These are phyloP conservation scores for Periplaneta americana DNA, from an alignment of 1,140 invertebrate genomes.

Conservation along the genomic window DNA sequence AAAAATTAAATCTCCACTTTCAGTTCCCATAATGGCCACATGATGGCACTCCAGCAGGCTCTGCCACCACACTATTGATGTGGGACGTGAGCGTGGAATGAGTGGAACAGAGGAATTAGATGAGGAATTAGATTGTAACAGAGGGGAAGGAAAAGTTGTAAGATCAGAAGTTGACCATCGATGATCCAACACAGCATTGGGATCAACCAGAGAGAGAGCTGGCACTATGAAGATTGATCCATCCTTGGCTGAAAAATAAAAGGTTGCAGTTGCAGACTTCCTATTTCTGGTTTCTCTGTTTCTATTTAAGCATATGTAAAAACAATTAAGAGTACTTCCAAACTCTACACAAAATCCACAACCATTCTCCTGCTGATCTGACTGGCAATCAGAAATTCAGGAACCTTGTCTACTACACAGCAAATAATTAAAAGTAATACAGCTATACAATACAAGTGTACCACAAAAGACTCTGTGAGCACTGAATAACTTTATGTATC, in stretches of 20 bases:
- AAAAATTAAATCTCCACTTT: constrained; percentile 63
- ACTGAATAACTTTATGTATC: too few species aligned
- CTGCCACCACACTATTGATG: constrained; percentile 64
- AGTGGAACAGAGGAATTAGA: background rate
- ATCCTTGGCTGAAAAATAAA: constrained; percentile 32
- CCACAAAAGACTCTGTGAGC: too few species aligned
- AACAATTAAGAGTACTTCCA: background rate
- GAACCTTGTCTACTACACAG: background rate
- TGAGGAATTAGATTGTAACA: constrained; percentile 30
- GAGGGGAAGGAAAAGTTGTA: constrained; percentile 27
- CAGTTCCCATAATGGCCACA: constrained; percentile 64
- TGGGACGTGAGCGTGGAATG: constrained; percentile 30
- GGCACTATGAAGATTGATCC: constrained; percentile 56
- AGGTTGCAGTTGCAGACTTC: background rate
- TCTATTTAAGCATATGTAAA: background rate
- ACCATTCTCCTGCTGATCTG: background rate
- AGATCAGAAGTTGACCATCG: constrained; percentile 49
- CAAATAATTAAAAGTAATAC: background rate
- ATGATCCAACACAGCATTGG: constrained; percentile 43
- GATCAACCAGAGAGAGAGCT: constrained; percentile 48
- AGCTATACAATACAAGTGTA: too few species aligned
- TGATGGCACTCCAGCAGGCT: constrained; percentile 52
- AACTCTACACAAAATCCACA: background rate
- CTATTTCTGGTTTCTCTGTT: background rate
- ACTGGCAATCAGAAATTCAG: background rate